Conservation (phyloP, 2,113 vertebrate genomes). For the Naja naja region DNA sequence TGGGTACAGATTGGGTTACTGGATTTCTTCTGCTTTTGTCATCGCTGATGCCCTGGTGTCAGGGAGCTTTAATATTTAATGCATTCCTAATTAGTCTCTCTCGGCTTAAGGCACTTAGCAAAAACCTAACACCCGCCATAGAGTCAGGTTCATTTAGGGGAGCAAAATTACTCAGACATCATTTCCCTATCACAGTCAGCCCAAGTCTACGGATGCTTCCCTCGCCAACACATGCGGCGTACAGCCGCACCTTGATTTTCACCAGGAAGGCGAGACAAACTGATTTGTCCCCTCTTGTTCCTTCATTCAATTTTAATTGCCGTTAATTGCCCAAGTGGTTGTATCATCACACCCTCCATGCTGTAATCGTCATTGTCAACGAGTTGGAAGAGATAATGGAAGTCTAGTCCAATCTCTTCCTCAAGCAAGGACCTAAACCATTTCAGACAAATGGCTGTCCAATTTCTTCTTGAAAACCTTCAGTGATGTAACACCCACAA, state of each 20-base stretch:
- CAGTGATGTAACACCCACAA: too few species aligned
- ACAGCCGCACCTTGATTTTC: constrained; percentile 55
- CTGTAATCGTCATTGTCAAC: too few species aligned
- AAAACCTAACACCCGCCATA: constrained; percentile 73
- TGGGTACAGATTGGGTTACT: constrained; percentile 76
- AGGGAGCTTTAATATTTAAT: constrained; percentile 82
- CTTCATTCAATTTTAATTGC: constrained; percentile 59
- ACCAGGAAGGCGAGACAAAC: constrained; percentile 40
- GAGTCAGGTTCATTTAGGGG: constrained; percentile 78
- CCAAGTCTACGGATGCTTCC: constrained; percentile 50
- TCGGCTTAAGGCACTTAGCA: constrained; percentile 75
- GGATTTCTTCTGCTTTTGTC: constrained; percentile 76
- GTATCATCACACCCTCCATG: not conserved
- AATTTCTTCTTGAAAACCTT: too few species aligned
- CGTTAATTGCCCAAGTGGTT: constrained; percentile 51
- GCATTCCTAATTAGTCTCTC: constrained; percentile 78
- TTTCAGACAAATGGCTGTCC: too few species aligned
- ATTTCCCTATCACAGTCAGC: constrained; percentile 63
- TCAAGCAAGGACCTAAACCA: too few species aligned
- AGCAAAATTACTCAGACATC: constrained; percentile 69
- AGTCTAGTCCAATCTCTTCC: too few species aligned
- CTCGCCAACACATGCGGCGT: constrained; percentile 40
- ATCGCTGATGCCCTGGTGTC: constrained; percentile 70
- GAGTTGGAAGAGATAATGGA: too few species aligned
- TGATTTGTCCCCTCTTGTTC: constrained; percentile 49